Percentiles rank a stretch among this genome's conserved stretches.
Evolutionary conservation across 1,140 invertebrate species (phyloP).

Genomic region (Heliothis subflexa): DNA sequence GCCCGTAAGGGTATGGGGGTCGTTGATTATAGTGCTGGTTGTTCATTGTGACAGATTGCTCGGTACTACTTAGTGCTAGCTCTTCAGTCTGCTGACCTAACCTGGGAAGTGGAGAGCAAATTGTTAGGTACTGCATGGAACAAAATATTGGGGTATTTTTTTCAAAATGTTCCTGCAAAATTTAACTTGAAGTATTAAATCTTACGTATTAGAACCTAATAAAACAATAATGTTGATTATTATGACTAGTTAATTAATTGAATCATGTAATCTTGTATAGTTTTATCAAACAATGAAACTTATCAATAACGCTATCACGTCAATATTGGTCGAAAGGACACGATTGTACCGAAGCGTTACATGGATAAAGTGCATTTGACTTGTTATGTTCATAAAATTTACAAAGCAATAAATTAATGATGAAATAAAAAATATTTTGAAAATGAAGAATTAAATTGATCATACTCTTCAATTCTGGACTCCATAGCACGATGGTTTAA

Average conservation of each 20-base stretch:
- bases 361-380: too few relatives aligned
- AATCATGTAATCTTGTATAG: not conserved
- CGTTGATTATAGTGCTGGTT: slow-evolving; percentile 74
- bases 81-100: slow-evolving; percentile 79
- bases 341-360: not conserved
- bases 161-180: too few relatives aligned
- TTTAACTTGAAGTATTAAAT: too few relatives aligned
- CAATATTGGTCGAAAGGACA: not conserved
- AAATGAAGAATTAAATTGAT: too few relatives aligned
- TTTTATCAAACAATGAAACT: slow-evolving; percentile 12
- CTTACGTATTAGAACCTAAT: too few relatives aligned
- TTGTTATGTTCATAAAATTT: too few relatives aligned
- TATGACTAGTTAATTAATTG: not conserved
- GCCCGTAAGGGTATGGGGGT: slow-evolving; percentile 71
- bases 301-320: not conserved
- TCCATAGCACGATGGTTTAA: not conserved
- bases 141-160: not conserved
- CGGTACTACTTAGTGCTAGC: slow-evolving; percentile 58
- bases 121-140: not conserved
- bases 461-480: not conserved
- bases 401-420: too few relatives aligned
- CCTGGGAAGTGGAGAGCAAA: slow-evolving; percentile 63
- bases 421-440: too few relatives aligned
- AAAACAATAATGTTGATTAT: not conserved
- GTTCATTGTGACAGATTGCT: slow-evolving; percentile 71